These are phyloP conservation scores for Phylloscopus whistleri DNA, from an alignment of 2,113 vertebrate genomes.

Conservation along the genomic window DNA sequence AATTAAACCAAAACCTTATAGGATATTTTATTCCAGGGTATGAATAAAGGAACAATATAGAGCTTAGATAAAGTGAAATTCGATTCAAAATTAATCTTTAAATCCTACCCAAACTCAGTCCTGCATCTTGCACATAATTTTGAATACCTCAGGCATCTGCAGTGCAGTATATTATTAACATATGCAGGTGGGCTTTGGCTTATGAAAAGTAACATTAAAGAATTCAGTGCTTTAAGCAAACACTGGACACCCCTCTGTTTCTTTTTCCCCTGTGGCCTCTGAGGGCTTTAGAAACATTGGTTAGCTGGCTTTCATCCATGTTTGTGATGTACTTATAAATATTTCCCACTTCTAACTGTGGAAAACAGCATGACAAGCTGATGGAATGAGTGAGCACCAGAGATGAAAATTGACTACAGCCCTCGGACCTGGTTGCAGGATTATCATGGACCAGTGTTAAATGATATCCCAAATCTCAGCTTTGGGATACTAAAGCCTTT, in stretches of 20 bases:
- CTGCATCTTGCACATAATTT: neutral
- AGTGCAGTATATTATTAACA: neutral
- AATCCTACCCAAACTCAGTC: neutral
- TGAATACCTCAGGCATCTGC: neutral
- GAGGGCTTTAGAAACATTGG: neutral
- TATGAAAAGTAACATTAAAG: neutral
- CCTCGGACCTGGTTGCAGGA: rapidly evolving
- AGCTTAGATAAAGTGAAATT: neutral
- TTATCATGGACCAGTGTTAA: neutral
- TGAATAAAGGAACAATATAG: neutral
- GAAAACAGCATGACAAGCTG: neutral
- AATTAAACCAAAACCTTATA: neutral
- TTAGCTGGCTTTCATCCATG: neutral
- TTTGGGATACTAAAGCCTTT: neutral
- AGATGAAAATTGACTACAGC: neutral
- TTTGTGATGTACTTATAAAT: neutral
- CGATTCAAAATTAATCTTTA: neutral
- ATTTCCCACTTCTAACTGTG: neutral
- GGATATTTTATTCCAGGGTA: neutral
- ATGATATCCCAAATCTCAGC: neutral
- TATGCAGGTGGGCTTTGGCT: neutral
- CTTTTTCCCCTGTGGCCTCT: neutral
- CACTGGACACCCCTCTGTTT: neutral
- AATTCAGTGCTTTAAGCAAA: neutral
- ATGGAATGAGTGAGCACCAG: neutral